Evolutionary conservation across 2,797 vertebrate species (phyloP).

Genomic region (Phataginus tetradactyla): DNA sequence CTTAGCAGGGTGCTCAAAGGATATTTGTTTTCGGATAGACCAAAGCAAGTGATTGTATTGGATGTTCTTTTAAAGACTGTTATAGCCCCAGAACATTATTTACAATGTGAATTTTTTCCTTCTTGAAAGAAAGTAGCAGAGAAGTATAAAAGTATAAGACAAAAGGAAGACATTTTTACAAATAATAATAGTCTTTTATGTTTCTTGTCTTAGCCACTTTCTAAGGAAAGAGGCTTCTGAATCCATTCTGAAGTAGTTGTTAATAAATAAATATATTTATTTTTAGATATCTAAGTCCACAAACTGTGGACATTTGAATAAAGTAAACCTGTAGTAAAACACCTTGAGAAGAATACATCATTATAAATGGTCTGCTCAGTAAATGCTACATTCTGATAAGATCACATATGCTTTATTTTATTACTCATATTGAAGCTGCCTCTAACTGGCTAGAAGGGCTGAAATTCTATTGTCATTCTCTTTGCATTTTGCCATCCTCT

Average conservation of each 20-base stretch:
- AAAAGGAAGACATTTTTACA: background rate
- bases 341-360: background rate
- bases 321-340: background rate
- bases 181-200: background rate
- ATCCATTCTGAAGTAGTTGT: background rate
- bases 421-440: background rate
- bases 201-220: background rate
- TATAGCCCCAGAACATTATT: background rate
- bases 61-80: background rate
- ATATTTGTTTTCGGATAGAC: background rate
- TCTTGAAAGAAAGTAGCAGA: background rate
- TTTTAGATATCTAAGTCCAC: background rate
- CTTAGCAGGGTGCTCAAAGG: background rate
- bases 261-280: background rate
- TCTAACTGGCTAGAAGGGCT: background rate
- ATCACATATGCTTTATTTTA: background rate
- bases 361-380: background rate
- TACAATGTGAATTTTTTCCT: background rate
- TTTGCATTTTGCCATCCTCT: background rate
- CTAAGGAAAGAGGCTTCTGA: background rate
- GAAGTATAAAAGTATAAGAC: background rate
- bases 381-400: background rate
- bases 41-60: background rate
- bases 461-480: background rate
- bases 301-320: background rate